Evolutionary conservation across 2,888 invertebrate species (phyloP).

Genomic region (Bimastos eiseni): DNA sequence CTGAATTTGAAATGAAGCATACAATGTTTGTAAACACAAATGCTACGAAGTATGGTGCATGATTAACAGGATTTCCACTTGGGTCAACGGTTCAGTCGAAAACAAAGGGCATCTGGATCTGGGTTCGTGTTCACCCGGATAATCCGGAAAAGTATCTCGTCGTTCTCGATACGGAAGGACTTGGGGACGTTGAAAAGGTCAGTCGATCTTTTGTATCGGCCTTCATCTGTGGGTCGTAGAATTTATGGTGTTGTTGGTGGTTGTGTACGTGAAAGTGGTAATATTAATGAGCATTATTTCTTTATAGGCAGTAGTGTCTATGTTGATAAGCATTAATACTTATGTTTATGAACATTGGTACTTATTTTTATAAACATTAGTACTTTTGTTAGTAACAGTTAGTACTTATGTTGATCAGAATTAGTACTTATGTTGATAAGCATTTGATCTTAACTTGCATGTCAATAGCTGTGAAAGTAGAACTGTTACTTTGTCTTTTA

Average conservation of each 20-base stretch:
- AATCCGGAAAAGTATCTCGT: conserved; percentile 19
- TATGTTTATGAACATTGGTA: neutral
- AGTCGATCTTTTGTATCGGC: neutral
- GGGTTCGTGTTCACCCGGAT: conserved; percentile 25
- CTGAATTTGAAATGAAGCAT: too few relatives aligned
- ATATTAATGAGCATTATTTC: neutral
- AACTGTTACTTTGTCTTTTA: too few relatives aligned
- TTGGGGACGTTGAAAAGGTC: conserved; percentile 28
- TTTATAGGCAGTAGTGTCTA: neutral
- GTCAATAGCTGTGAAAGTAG: too few relatives aligned
- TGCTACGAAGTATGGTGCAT: too few relatives aligned
- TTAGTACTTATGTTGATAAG: too few relatives aligned
- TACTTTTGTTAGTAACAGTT: too few relatives aligned
- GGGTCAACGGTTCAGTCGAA: conserved; percentile 28
- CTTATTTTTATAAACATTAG: too few relatives aligned
- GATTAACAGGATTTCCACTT: conserved; percentile 2
- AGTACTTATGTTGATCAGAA: too few relatives aligned
- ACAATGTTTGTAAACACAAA: too few relatives aligned
- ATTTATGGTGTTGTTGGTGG: neutral
- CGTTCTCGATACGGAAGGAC: conserved; percentile 31
- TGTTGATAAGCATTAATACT: neutral
- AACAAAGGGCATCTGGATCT: conserved; percentile 33
- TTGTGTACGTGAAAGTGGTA: neutral
- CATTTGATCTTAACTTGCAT: too few relatives aligned
- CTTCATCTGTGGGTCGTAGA: too few relatives aligned